phyloP scores from a whole-genome alignment of 2,113 vertebrate genomes.

The Lepus europaeus region DNA sequence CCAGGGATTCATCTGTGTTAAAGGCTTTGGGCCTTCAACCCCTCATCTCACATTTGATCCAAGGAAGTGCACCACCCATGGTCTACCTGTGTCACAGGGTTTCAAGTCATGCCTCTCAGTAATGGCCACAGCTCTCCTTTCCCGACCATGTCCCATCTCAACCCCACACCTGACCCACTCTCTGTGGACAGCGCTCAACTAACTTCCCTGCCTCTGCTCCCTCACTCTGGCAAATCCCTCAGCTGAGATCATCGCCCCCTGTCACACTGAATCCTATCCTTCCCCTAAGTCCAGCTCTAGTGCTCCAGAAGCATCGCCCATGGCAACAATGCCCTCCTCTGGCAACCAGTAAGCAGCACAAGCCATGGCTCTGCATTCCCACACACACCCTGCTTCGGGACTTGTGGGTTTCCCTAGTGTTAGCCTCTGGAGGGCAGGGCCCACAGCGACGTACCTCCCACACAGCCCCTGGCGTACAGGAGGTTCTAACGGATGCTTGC shows the following conservation, averaged over 20 bases:
- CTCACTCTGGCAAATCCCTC: neutral
- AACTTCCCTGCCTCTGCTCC: neutral
- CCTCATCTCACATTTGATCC: neutral
- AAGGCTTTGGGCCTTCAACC: neutral
- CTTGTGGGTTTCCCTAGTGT: neutral
- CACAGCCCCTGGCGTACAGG: neutral
- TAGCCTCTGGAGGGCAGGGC: neutral
- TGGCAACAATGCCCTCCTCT: neutral
- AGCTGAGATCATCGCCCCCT: neutral
- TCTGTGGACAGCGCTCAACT: neutral
- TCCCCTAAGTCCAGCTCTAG: neutral
- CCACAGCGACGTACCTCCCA: neutral
- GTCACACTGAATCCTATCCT: neutral
- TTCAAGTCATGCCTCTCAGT: neutral
- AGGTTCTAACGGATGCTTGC: neutral
- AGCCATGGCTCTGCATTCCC: neutral
- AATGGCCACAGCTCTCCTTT: neutral
- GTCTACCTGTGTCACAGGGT: neutral
- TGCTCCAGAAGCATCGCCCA: neutral
- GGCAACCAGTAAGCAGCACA: neutral
- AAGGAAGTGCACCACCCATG: neutral
- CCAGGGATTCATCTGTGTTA: neutral
- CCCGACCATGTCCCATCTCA: neutral
- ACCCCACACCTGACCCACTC: too few relatives aligned
- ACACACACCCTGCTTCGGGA: fast-evolving